Conservation (phyloP, 2,888 invertebrate species). For the Drosophila mettleri region DNA sequence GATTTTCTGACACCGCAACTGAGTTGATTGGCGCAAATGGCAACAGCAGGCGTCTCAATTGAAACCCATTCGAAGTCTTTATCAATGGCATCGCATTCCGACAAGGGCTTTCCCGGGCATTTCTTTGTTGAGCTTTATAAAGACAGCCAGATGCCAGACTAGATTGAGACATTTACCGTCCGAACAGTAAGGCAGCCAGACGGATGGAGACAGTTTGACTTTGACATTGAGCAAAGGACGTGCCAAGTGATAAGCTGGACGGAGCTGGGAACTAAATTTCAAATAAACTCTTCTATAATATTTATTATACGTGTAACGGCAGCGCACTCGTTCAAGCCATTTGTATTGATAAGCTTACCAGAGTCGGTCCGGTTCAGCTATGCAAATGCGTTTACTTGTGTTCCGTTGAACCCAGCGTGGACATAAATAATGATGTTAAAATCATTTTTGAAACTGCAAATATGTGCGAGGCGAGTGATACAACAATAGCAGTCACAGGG, state of each 20-base stretch:
- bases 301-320: constrained; percentile 14
- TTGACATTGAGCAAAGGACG: constrained; percentile 70
- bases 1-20: constrained; percentile 29
- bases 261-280: constrained; percentile 1
- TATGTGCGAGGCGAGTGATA: constrained; percentile 1
- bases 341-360: constrained; percentile 60
- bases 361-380: constrained; percentile 35
- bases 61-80: constrained; percentile 5
- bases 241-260: constrained; percentile 46
- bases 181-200: constrained; percentile 15
- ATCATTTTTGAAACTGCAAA: constrained; percentile 5
- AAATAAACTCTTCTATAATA: not conserved
- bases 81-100: constrained; percentile 25
- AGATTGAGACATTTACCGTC: constrained; percentile 56
- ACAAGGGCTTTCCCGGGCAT: constrained; percentile 34
- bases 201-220: constrained; percentile 59
- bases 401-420: constrained; percentile 20
- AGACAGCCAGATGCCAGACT: constrained; percentile 40
- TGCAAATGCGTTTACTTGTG: constrained; percentile 51
- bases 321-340: constrained; percentile 46
- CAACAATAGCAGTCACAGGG: constrained; percentile 18
- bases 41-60: constrained; percentile 31
- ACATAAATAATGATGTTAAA: constrained; percentile 54
- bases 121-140: constrained; percentile 43
- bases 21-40: constrained; percentile 60